Evolutionary conservation across 2,888 invertebrate genomes (phyloP), one percentile per base, ranked within the genome.

Genomic region (Zeuzera pyrina): DNA sequence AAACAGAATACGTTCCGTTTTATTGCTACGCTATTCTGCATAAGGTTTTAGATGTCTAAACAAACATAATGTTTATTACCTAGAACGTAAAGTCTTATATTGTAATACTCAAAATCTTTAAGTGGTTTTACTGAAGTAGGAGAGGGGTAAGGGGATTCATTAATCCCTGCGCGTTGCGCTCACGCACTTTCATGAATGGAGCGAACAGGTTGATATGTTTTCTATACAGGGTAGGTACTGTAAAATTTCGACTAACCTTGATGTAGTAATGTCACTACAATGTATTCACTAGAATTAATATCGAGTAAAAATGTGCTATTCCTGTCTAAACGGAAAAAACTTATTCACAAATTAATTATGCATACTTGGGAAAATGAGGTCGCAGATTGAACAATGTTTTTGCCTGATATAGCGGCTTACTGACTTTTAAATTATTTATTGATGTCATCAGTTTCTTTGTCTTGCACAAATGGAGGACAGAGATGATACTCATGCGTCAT

Each of bases 131-230:
- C 21, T n/a, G n/a, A n/a, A n/a, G n/a, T 29, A 15, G 32, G 30
- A 22, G 15, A 15, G 15, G 15, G 28, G 28, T 4, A 49, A 55
- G 68, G 72, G 70, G 72, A 71, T 78, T 77, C 79, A 79, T 83
- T 79, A 81, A 81, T 79, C 81, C 81, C 79, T 81, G 76, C 79
- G 74, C 81, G 77, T 78, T 79, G 81, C 79, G 79, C 78, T 62
- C 81, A 78, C 81, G 81, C 81, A 83, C 81, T 83, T 81, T 83
- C 78, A 83, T 83, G 81, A 83, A 83, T 83, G 81, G 76, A 65
- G 69, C 72, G 70, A 81, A 81, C 81, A 83, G 81, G 81, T 83
- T 83, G 79, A 79, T 79, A 71, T 73, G 69, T 78, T 62, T 56
- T 42, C 41, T 46, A 47, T 66, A 83, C 65, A 78, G 78, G 67